These are phyloP conservation scores for Leptothorax acervorum DNA, from an alignment of 2,888 invertebrate genomes.

Conservation along the genomic window DNA sequence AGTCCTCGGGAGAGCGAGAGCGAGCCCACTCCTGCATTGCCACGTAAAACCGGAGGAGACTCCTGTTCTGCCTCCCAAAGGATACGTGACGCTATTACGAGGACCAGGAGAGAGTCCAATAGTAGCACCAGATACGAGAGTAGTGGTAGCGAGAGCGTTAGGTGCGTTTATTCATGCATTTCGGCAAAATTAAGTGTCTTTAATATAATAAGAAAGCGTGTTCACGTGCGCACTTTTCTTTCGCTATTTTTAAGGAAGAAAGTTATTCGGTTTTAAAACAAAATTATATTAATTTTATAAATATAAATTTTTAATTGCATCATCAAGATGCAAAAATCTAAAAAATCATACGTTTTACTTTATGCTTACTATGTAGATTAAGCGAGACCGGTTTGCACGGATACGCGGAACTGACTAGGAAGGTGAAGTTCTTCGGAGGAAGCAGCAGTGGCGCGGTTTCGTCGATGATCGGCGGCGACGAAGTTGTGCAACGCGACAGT, in stretches of 20 bases:
- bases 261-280: background rate
- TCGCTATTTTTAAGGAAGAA: background rate
- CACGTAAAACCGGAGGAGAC: slow-evolving; percentile 81
- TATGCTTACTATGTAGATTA: slow-evolving; percentile 71
- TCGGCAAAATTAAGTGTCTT: background rate
- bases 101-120: slow-evolving; percentile 84
- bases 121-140: slow-evolving; percentile 84
- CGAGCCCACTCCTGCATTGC: slow-evolving; percentile 84
- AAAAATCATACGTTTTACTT: background rate
- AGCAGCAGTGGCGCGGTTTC: slow-evolving; percentile 74
- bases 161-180: slow-evolving; percentile 68
- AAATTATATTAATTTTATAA: background rate
- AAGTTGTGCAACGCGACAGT: slow-evolving; percentile 83
- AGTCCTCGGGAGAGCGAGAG: slow-evolving; percentile 85
- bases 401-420: slow-evolving; percentile 81
- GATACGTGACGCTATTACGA: slow-evolving; percentile 83
- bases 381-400: slow-evolving; percentile 82
- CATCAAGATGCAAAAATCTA: background rate
- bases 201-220: background rate
- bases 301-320: background rate
- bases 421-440: slow-evolving; percentile 82
- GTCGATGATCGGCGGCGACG: slow-evolving; percentile 80
- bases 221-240: background rate
- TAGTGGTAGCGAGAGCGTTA: slow-evolving; percentile 84
- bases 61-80: slow-evolving; percentile 83